phyloP scores from a whole-genome alignment of 2,113 vertebrate species.

The Alethe castanea region DNA sequence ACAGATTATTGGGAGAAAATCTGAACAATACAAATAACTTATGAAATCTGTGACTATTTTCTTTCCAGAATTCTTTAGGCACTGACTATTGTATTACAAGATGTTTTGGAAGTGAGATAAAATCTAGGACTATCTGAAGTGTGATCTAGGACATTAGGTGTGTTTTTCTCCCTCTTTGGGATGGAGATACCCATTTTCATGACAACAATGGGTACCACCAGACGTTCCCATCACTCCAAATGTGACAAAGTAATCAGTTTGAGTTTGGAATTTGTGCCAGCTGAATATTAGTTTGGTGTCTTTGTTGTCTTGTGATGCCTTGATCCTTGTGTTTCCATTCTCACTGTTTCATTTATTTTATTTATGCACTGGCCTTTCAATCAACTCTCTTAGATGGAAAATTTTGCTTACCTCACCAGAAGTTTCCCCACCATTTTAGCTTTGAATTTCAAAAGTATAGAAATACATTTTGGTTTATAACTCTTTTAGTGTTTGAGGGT shows the following conservation, averaged over 20 bases:
- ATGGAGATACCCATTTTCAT: not conserved
- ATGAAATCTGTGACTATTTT: not conserved
- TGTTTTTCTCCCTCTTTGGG: not conserved
- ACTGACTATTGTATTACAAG: not conserved
- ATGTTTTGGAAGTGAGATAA: not conserved
- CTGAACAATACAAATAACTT: not conserved
- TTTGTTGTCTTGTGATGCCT: not conserved
- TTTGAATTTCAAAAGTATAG: not conserved
- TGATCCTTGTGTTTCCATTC: not conserved
- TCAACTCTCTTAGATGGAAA: not conserved
- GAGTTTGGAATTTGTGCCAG: not conserved
- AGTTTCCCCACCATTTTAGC: not conserved
- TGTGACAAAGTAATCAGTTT: not conserved
- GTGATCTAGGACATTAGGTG: not conserved
- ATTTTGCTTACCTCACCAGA: not conserved
- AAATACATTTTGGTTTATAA: not conserved
- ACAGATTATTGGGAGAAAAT: not conserved
- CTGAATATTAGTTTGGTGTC: not conserved
- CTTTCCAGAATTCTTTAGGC: not conserved
- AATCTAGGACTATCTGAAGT: not conserved
- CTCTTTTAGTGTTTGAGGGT: not conserved
- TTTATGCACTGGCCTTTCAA: not conserved
- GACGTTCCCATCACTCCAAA: not conserved
- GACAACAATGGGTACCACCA: rapidly evolving
- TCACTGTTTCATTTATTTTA: not conserved